phyloP scores from a whole-genome alignment of 37 sponge, comb jelly and placozoan genomes.

The Aplysina aerophoba region DNA sequence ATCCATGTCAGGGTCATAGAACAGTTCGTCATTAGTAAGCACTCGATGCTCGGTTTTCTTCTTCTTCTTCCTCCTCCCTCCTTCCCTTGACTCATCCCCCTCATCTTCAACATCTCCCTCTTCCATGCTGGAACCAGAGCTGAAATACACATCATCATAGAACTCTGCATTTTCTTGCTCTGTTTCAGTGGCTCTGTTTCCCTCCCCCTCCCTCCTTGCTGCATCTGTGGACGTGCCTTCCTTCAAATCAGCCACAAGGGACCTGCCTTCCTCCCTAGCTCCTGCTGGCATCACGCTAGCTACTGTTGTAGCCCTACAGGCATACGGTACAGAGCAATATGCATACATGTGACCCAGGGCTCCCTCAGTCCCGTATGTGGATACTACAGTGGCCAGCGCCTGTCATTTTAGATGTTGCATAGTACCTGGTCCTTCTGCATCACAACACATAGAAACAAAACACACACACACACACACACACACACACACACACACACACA shows the following conservation, averaged over 20 bases:
- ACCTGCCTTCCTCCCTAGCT: too few relatives aligned
- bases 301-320: not conserved
- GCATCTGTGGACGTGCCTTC: too few relatives aligned
- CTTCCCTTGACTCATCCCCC: not conserved
- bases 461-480: not conserved
- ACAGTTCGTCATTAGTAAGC: slow-evolving; percentile 88
- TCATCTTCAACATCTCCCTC: slow-evolving; percentile 14
- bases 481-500: too few relatives aligned
- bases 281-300: too few relatives aligned
- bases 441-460: too few relatives aligned
- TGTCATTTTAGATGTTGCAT: not conserved
- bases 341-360: not conserved
- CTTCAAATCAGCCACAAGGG: too few relatives aligned
- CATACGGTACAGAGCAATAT: not conserved
- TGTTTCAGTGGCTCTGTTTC: not conserved
- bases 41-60: slow-evolving; percentile 50
- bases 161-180: slow-evolving; percentile 35
- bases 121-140: slow-evolving; percentile 52
- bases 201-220: too few relatives aligned
- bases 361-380: too few relatives aligned
- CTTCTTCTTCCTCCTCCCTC: slow-evolving; percentile 5
- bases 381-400: not conserved
- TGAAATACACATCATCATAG: slow-evolving; percentile 88
- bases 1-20: slow-evolving; percentile 93
- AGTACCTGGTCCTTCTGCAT: not conserved